Evolutionary conservation across 2,888 invertebrate genomes (phyloP).

Genomic region (Anagyrus pseudococci): DNA sequence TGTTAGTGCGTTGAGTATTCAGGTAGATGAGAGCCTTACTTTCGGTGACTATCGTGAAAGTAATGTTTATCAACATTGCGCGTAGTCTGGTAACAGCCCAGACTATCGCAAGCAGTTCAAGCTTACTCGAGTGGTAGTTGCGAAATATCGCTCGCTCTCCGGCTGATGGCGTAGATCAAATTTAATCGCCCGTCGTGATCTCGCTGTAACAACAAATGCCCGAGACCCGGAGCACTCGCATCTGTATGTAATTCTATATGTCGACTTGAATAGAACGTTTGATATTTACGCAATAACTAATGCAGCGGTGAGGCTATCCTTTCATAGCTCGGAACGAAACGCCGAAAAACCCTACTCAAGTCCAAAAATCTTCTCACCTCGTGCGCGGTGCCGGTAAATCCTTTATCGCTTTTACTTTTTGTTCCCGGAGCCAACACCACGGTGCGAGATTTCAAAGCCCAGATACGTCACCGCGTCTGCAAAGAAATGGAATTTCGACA

Average conservation of each 20-base stretch:
- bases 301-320: neutral
- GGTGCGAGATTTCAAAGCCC: conserved; percentile 41
- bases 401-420: conserved; percentile 38
- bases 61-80: conserved; percentile 33
- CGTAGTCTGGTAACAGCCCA: conserved; percentile 32
- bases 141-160: conserved; percentile 16
- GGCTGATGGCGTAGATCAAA: conserved; percentile 29
- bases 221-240: conserved; percentile 21
- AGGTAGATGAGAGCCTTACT: conserved; percentile 41
- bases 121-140: conserved; percentile 29
- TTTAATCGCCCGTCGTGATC: conserved; percentile 6
- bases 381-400: conserved; percentile 20
- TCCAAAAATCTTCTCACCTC: conserved; percentile 29
- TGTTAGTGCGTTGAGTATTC: conserved; percentile 35
- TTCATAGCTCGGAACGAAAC: neutral
- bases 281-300: conserved; percentile 14
- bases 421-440: too few species aligned
- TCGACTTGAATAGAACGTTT: neutral
- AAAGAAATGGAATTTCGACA: conserved; percentile 45
- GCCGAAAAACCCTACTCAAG: conserved; percentile 25
- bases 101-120: conserved; percentile 33
- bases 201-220: conserved; percentile 19
- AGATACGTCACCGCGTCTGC: conserved; percentile 42
- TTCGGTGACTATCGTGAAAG: conserved; percentile 41
- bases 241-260: conserved; percentile 30